These are phyloP conservation scores for Ophiodon elongatus DNA, from an alignment of 2,113 vertebrate genomes.

Conservation along the genomic window DNA sequence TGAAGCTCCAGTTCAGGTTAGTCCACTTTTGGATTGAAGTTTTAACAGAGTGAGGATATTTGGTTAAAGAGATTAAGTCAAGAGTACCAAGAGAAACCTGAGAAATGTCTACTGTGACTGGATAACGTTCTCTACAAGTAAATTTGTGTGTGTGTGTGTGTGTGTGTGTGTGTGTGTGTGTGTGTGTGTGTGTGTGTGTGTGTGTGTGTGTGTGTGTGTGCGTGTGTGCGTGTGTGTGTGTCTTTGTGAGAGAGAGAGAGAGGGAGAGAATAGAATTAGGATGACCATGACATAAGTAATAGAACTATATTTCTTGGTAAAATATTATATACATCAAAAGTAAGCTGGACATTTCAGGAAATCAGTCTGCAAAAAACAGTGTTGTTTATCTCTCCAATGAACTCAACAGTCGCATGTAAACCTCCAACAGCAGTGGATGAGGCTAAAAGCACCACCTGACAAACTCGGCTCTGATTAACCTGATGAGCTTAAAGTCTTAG, in stretches of 20 bases:
- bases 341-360: neutral
- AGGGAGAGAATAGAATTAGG: neutral
- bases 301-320: neutral
- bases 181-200: neutral
- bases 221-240: neutral
- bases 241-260: neutral
- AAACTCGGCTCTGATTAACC: conserved; percentile 84
- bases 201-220: neutral
- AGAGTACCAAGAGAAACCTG: neutral
- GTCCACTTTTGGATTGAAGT: neutral
- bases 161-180: neutral
- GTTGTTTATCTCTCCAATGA: conserved; percentile 21
- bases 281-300: neutral
- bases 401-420: conserved; percentile 30
- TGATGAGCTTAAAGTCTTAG: conserved; percentile 93
- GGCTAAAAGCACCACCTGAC: conserved; percentile 71
- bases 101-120: neutral
- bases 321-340: neutral
- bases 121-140: neutral
- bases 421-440: conserved; percentile 32
- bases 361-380: neutral
- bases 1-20: neutral
- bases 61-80: neutral
- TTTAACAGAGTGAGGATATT: neutral
- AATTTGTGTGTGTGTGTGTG: neutral